Conservation (phyloP, 1,140 invertebrate genomes). For the Paraescarpia echinospica region DNA sequence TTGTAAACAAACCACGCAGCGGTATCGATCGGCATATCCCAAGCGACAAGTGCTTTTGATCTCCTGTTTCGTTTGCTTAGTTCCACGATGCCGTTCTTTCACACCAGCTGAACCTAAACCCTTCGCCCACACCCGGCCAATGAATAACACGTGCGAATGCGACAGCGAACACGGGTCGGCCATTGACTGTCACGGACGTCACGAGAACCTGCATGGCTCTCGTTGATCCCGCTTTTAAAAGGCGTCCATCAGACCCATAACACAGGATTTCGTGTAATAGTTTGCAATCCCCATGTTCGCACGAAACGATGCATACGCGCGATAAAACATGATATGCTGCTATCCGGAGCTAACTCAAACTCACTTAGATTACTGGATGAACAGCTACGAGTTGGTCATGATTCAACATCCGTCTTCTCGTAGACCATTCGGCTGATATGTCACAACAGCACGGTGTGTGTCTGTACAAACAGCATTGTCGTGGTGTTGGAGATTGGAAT, state of each 20-base stretch:
- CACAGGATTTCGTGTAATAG: not conserved
- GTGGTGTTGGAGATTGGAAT: not conserved
- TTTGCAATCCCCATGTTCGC: not conserved
- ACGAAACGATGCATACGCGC: not conserved
- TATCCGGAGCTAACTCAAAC: not conserved
- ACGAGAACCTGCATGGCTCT: not conserved
- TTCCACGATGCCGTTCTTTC: not conserved
- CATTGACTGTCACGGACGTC: not conserved
- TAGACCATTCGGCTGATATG: not conserved
- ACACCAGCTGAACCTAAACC: not conserved
- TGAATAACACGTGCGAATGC: not conserved
- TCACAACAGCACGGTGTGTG: not conserved
- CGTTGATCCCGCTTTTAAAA: not conserved
- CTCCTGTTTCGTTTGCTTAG: not conserved
- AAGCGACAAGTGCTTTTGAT: not conserved
- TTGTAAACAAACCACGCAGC: not conserved
- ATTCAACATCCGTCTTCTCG: not conserved
- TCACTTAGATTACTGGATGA: not conserved
- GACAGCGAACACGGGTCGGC: not conserved
- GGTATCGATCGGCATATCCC: not conserved
- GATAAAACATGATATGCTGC: not conserved
- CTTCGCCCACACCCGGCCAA: not conserved
- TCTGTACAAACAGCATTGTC: not conserved
- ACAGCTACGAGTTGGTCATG: not conserved
- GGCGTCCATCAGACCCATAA: not conserved